Base-by-base conservation (phyloP, 1,140 invertebrate species). In the Stegodyphus mimosarum region DNA sequence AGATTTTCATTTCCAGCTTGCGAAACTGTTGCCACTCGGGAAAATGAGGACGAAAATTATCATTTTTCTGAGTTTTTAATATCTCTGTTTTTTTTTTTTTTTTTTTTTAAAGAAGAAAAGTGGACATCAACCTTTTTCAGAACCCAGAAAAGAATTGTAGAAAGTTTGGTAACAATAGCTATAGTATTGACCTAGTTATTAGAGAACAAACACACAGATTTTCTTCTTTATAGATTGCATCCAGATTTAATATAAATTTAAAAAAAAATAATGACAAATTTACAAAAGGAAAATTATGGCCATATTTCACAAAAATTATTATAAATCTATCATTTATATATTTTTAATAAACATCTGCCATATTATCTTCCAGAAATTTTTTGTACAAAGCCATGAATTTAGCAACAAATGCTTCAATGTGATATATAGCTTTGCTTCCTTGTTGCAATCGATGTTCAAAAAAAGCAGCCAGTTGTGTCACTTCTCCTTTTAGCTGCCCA, bases 331-430 rank as follows among this genome's bases (percentile, higher is more conserved):
- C 33, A 33, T 33, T 33, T 33, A 33, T 33, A 33, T 3, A 33
- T 33, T 33, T 70, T 80, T 75, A 75, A n/a, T 84, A 83, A 13
- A 89, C 55, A 89, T 89, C 89, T n/a, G 87, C 93, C 84, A 94
- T 90, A 53, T 92, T 93, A 88, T 94, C 93, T 89, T 95, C 94
- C 86, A 96, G 92, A 90, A 95, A 96, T 88, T 94, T 93, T 88
- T 96, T 96, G 90, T 98, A 99, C 87, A 98, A 94, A 48, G 94
- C 93, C 98, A 99, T 99, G 90, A 98, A 99, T 88, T 96, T 95
- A 6, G 96, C 97, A 79, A 98, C 94, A 93, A 99, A 99, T 17
- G 97, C 97, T 92, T 99, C 98, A 60, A 99, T 92, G 90, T 99
- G 97, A 89, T 97, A 98, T 88, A 99, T 98, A n/a, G 94, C 93